Conservation (phyloP, 2,113 vertebrate species). For the Caloenas nicobarica region DNA sequence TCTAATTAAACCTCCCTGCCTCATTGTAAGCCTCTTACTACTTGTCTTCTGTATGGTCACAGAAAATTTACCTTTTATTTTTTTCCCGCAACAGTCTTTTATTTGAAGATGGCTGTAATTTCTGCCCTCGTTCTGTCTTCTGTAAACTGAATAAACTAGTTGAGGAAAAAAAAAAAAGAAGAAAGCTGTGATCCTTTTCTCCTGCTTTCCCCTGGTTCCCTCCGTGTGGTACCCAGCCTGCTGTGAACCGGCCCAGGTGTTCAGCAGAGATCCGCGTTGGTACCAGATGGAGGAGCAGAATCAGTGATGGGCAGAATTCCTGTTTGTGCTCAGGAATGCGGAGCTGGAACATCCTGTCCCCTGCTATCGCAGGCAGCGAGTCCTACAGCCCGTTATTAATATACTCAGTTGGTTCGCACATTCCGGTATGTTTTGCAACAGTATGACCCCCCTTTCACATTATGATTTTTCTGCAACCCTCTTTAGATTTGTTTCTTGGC, state of each 20-base stretch:
- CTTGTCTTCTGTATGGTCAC: neutral
- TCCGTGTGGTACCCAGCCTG: neutral
- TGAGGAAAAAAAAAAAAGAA: neutral
- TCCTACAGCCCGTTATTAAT: neutral
- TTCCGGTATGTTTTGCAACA: neutral
- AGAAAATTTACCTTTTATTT: neutral
- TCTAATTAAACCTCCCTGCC: neutral
- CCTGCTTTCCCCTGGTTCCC: neutral
- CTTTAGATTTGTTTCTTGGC: neutral
- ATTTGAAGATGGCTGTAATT: neutral
- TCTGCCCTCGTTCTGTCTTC: neutral
- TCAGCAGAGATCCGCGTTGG: neutral
- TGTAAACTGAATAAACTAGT: conserved; percentile 28
- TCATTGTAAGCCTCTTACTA: neutral
- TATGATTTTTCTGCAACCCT: neutral
- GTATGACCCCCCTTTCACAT: rapidly evolving
- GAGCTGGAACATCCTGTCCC: neutral
- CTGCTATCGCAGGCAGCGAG: rapidly evolving
- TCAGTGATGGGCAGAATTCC: neutral
- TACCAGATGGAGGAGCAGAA: neutral
- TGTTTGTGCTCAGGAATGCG: neutral
- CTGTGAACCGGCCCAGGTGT: neutral
- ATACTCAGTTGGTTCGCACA: rapidly evolving
- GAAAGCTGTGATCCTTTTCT: neutral
- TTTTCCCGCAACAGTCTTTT: neutral